Conservation (phyloP, 2,113 vertebrate species). For the Felis chaus region DNA sequence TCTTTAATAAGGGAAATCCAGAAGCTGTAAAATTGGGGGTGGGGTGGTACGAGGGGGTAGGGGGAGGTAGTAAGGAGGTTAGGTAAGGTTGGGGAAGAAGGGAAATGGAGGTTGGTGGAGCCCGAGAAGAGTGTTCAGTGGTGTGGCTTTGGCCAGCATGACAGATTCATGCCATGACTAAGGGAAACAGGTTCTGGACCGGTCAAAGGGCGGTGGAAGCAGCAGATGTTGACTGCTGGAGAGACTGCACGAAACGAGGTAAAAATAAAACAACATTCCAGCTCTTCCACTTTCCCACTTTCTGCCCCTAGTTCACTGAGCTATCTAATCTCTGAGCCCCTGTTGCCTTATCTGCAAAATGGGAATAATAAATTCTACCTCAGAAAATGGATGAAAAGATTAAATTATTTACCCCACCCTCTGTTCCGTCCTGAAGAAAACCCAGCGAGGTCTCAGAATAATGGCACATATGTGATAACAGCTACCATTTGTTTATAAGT, state of each 20-base stretch:
- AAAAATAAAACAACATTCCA: not conserved
- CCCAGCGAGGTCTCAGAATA: not conserved
- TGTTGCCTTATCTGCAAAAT: not conserved
- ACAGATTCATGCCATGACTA: not conserved
- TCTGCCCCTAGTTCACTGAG: not conserved
- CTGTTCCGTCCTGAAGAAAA: slow-evolving; percentile 31
- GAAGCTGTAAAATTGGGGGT: not conserved
- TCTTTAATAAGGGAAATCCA: not conserved
- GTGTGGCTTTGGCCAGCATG: not conserved
- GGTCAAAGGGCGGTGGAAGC: not conserved
- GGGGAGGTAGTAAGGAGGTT: not conserved
- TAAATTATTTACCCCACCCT: not conserved
- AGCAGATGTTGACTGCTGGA: not conserved
- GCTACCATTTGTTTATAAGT: not conserved
- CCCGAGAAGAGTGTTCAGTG: not conserved
- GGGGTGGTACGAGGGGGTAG: not conserved
- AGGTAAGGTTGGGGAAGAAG: not conserved
- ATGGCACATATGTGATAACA: not conserved
- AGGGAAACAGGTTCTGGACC: not conserved
- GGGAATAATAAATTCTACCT: not conserved
- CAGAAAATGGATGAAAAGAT: not conserved
- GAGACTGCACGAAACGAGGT: not conserved
- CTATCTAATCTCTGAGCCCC: not conserved
- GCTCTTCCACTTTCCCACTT: not conserved
- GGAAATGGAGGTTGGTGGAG: not conserved